Conservation (phyloP, 2,113 vertebrate genomes). For the Leptobrachium ailaonicum region DNA sequence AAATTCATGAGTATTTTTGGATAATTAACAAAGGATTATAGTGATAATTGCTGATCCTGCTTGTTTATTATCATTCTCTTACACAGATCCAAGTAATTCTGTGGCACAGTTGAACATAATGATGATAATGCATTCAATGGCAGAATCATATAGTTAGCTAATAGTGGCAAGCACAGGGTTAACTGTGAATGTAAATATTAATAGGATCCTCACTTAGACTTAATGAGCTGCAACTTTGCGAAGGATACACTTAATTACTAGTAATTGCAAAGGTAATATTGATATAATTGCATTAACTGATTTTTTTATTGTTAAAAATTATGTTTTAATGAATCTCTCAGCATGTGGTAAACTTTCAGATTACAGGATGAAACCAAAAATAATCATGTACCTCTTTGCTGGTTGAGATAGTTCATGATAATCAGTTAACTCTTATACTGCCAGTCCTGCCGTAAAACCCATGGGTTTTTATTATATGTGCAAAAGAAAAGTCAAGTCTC, state of each 20-base stretch:
- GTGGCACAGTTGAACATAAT: background rate
- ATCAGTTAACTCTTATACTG: too few relatives aligned
- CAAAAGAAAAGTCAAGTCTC: too few relatives aligned
- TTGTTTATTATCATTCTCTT: too few relatives aligned
- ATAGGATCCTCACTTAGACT: constrained; percentile 36
- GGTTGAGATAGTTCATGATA: constrained; percentile 12
- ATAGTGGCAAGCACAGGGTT: constrained; percentile 12
- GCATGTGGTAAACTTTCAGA: constrained; percentile 40
- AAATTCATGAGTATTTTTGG: too few relatives aligned
- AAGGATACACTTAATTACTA: constrained; percentile 42
- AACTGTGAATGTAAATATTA: constrained; percentile 35
- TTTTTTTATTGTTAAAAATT: constrained; percentile 43
- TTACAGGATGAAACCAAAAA: background rate
- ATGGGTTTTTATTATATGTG: too few relatives aligned
- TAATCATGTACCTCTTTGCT: constrained; percentile 29
- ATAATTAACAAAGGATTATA: too few relatives aligned
- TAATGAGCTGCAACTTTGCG: constrained; percentile 45
- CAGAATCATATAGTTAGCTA: background rate
- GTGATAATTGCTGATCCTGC: too few relatives aligned
- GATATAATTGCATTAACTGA: constrained; percentile 45
- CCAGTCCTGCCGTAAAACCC: too few relatives aligned
- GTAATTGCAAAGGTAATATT: constrained; percentile 50
- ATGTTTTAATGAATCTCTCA: constrained; percentile 43
- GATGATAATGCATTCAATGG: background rate
- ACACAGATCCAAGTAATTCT: background rate